Percentiles rank a stretch among this genome's conserved stretches.
Evolutionary conservation across 2,113 vertebrate species (phyloP).

Genomic region (Mustela nigripes): DNA sequence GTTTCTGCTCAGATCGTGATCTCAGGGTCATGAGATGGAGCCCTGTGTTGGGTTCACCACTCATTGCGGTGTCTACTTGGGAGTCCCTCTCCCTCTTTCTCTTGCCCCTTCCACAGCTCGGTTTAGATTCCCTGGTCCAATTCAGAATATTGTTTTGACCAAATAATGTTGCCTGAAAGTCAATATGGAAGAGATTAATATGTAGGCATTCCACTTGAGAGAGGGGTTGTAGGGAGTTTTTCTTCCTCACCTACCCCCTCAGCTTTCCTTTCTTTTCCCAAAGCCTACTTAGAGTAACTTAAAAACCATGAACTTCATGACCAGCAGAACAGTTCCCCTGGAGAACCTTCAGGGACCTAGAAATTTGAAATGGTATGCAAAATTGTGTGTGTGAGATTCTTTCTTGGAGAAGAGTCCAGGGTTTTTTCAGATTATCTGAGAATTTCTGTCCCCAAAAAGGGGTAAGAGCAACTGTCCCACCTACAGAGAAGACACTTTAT

Average conservation of each 20-base stretch:
- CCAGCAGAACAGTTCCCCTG: neutral
- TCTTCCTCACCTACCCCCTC: neutral
- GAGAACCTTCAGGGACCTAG: neutral
- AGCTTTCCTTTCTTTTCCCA: neutral
- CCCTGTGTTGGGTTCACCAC: too few relatives aligned
- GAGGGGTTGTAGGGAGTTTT: neutral
- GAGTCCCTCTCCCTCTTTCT: too few relatives aligned
- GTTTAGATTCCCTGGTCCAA: neutral
- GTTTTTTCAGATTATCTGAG: neutral
- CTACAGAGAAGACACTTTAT: neutral
- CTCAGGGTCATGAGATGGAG: too few relatives aligned
- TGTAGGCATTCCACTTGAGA: neutral
- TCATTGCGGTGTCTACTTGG: too few relatives aligned
- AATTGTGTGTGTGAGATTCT: neutral
- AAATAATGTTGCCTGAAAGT: neutral
- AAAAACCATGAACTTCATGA: neutral
- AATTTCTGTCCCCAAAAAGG: neutral
- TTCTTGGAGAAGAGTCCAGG: neutral
- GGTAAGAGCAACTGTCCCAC: neutral
- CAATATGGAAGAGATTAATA: neutral
- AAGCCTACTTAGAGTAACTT: neutral
- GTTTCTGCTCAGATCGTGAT: too few relatives aligned
- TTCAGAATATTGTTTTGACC: neutral
- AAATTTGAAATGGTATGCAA: neutral
- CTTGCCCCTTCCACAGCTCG: too few relatives aligned